A percentile compares a stretch with the other conserved stretches of the same genome.
These are phyloP conservation scores for Chrysodeixis includens DNA, from an alignment of 2,888 invertebrate genomes.

Conservation along the genomic window DNA sequence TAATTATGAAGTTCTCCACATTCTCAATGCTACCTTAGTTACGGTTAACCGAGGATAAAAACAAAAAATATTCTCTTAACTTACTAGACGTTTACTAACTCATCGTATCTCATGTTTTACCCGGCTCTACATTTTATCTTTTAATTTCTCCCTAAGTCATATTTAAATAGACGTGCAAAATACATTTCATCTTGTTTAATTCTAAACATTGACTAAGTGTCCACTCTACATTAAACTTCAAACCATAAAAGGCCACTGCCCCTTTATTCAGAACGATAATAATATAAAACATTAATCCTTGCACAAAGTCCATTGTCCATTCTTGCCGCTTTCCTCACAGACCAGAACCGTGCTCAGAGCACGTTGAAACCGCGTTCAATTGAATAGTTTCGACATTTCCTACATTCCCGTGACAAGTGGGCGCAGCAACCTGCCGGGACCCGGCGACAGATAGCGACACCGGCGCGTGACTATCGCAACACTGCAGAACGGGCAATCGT, in stretches of 20 bases:
- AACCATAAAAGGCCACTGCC: not conserved
- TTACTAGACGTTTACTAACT: too few relatives aligned
- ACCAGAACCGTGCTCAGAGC: too few relatives aligned
- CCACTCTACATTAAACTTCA: not conserved
- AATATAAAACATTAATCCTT: constrained; percentile 21
- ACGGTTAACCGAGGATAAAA: too few relatives aligned
- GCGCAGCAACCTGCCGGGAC: constrained; percentile 64
- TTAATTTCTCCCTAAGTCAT: too few relatives aligned
- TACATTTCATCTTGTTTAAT: not conserved
- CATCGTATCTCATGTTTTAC: too few relatives aligned
- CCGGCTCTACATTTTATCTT: too few relatives aligned
- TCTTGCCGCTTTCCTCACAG: constrained; percentile 35
- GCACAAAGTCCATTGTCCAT: constrained; percentile 40
- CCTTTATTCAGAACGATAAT: not conserved
- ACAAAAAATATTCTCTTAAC: too few relatives aligned
- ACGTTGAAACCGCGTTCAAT: constrained; percentile 29
- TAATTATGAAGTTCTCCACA: too few relatives aligned
- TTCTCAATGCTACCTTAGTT: too few relatives aligned
- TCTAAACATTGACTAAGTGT: not conserved
- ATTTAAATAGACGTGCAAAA: too few relatives aligned
- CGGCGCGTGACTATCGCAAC: constrained; percentile 74
- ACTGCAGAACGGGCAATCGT: constrained; percentile 28
- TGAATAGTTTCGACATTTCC: constrained; percentile 57
- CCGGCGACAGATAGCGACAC: constrained; percentile 65
- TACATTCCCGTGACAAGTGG: constrained; percentile 71